Conservation (phyloP, 1,140 invertebrate genomes). For the Ruditapes philippinarum region DNA sequence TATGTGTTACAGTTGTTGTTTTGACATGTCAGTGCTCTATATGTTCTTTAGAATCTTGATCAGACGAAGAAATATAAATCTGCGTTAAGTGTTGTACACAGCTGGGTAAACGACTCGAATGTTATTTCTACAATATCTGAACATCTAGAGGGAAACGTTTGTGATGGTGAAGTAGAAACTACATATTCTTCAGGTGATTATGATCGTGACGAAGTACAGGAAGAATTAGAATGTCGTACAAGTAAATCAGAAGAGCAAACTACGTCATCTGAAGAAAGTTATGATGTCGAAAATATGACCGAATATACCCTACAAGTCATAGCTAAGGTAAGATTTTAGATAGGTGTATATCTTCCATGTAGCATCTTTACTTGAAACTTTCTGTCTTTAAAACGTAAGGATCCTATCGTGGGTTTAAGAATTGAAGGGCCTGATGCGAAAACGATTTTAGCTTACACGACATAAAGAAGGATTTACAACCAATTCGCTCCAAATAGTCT, state of each 20-base stretch:
- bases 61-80: constrained; percentile 3
- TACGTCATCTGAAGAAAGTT: background rate
- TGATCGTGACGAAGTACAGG: background rate
- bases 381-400: no score
- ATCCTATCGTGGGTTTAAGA: no score
- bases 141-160: background rate
- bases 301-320: background rate
- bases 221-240: background rate
- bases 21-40: no score
- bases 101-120: background rate
- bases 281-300: background rate
- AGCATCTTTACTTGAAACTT: no score
- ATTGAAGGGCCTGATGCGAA: no score
- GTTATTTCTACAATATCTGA: background rate
- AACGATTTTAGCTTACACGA: no score
- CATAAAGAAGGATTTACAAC: no score
- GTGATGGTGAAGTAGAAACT: background rate
- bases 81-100: constrained; percentile 6
- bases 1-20: no score
- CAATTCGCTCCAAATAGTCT: no score
- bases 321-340: background rate
- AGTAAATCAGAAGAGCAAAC: no score
- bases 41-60: constrained; percentile 15
- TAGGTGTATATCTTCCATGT: no score
- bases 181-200: background rate